Evolutionary conservation across 2,797 vertebrate species (phyloP).

Genomic region (Siniperca scherzeri): DNA sequence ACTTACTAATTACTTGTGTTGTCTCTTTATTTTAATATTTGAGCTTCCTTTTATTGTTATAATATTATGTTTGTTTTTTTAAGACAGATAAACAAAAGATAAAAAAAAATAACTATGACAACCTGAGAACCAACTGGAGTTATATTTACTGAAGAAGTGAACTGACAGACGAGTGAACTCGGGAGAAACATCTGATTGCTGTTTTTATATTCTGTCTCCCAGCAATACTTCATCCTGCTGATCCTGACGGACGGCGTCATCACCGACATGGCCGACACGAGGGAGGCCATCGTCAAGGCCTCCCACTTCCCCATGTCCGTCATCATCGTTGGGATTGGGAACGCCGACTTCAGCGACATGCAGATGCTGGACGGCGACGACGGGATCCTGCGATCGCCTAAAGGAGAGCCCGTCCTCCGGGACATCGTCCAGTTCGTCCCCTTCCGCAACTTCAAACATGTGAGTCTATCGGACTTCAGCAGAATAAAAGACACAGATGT

Average conservation of each 20-base stretch:
- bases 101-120: neutral
- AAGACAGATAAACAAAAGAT: neutral
- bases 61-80: neutral
- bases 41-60: neutral
- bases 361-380: slow-evolving; percentile 98
- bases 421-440: slow-evolving; percentile 99
- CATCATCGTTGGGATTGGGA: slow-evolving; percentile 97
- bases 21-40: too few relatives aligned
- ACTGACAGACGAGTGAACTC: neutral
- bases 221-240: slow-evolving; percentile 99
- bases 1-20: too few relatives aligned
- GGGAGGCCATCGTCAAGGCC: slow-evolving; percentile 97
- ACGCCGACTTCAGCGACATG: slow-evolving; percentile 98
- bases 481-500: neutral
- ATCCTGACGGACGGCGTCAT: slow-evolving; percentile 98
- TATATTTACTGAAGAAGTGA: neutral
- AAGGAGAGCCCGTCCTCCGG: slow-evolving; percentile 95
- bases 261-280: slow-evolving; percentile 98
- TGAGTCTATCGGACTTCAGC: slow-evolving; percentile 72
- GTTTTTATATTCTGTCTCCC: neutral
- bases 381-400: slow-evolving; percentile 94
- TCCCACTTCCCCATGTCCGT: slow-evolving; percentile 98
- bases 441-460: slow-evolving; percentile 98
- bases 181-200: too few relatives aligned
- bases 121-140: neutral